Percentiles rank a stretch among this genome's conserved stretches.
Evolutionary conservation across 2,797 vertebrate genomes (phyloP).

Genomic region (Ptychadena robeensis): DNA sequence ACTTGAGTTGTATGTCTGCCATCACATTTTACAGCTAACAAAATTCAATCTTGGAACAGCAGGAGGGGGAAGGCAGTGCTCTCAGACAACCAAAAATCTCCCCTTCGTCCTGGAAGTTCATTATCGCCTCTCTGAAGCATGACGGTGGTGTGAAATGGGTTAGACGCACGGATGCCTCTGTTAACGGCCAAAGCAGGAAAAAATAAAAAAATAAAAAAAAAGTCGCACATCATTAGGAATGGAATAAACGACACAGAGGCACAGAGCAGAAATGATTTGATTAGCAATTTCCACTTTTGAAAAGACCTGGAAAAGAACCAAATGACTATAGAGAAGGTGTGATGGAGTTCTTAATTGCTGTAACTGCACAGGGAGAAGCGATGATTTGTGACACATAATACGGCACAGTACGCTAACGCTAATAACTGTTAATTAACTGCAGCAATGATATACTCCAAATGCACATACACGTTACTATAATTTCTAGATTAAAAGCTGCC

Average conservation of each 20-base stretch:
- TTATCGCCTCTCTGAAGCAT: constrained; percentile 77
- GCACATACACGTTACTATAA: constrained; percentile 84
- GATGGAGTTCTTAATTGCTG: constrained; percentile 96
- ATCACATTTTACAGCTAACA: constrained; percentile 76
- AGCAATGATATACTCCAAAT: constrained; percentile 89
- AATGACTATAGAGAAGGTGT: constrained; percentile 92
- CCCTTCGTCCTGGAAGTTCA: constrained; percentile 78
- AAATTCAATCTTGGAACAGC: constrained; percentile 78
- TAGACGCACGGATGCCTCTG: constrained; percentile 81
- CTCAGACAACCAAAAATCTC: constrained; percentile 70
- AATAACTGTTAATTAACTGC: constrained; percentile 99
- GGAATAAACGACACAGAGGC: constrained; percentile 90
- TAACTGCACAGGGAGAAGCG: constrained; percentile 94
- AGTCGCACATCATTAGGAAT: constrained; percentile 87
- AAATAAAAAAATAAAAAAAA: constrained; percentile 64
- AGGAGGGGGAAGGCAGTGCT: constrained; percentile 72
- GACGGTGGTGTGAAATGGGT: constrained; percentile 82
- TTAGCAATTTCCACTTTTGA: constrained; percentile 95
- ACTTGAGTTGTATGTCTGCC: constrained; percentile 73
- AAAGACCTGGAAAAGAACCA: constrained; percentile 92
- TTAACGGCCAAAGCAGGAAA: constrained; percentile 76
- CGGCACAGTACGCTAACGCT: constrained; percentile 89
- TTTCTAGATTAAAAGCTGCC: constrained; percentile 88
- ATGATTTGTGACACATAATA: constrained; percentile 98
- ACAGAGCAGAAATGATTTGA: constrained; percentile 95